A percentile compares a stretch with the other conserved stretches of the same genome.
Conservation (phyloP, 1,140 invertebrate genomes). For the Gonatopus flavifemur region DNA sequence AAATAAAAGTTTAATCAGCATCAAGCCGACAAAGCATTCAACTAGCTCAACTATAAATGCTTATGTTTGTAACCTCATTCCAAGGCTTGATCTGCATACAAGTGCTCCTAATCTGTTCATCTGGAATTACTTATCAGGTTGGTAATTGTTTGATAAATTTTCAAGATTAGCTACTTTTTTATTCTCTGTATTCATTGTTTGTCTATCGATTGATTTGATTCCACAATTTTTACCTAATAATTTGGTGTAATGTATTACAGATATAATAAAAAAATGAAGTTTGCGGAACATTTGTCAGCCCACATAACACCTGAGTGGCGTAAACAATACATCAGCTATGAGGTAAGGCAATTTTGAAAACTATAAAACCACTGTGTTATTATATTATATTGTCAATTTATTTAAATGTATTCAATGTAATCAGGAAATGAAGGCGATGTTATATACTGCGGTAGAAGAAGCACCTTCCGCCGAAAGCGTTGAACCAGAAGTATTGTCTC, state of each 20-base stretch:
- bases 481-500: conserved; percentile 82
- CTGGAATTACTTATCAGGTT: too few species aligned
- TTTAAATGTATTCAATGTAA: conserved; percentile 18
- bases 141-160: too few species aligned
- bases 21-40: conserved; percentile 28
- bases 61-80: conserved; percentile 15
- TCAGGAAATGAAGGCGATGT: conserved; percentile 90
- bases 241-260: too few species aligned
- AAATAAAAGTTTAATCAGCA: conserved; percentile 19
- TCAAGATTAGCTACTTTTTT: background rate
- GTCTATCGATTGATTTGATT: background rate
- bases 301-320: conserved; percentile 99
- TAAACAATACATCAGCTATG: conserved; percentile 98
- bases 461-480: conserved; percentile 84
- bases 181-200: background rate
- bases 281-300: conserved; percentile 91
- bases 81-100: background rate
- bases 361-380: background rate
- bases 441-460: conserved; percentile 86
- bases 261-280: conserved; percentile 79
- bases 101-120: too few species aligned
- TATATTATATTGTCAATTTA: conserved; percentile 10
- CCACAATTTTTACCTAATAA: background rate
- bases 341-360: conserved; percentile 65
- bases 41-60: conserved; percentile 10